Evolutionary conservation across 1,140 invertebrate species (phyloP), one percentile per base, ranked within the genome.

Genomic region (Rhopalosiphum maidis): DNA sequence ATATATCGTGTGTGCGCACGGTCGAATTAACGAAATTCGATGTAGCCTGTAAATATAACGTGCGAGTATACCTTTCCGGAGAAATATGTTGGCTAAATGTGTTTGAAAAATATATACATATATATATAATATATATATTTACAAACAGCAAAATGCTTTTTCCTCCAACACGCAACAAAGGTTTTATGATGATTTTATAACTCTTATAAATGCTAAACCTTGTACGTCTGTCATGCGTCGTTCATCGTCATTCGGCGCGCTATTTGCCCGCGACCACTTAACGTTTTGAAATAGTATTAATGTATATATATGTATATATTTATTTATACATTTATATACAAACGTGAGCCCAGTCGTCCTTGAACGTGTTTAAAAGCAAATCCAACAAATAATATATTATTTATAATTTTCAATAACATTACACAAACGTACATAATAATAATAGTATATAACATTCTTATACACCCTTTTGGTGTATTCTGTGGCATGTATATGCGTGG

Each of bases 221-320:
- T 90, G 89, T 90, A 90, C 89, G 89, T 90, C 54, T 90, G 89
- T 90, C 89, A 90, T 55, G 55, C 55, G 48, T 89, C 87, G 48
- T 89, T 55, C 87, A 55, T 55, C 51, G 88, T 55, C 87, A 35
- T 88, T 54, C 87, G n/a, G 88, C 54, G 11, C 2, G 48, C 48
- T 54, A 89, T 89, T 55, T 54, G 48, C 89, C 25, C 54, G 25
- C 23, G 6, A 41, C 55, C 54, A 68, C 37, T 55, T 60, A 51
- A 88, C 46, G 87, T 88, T 88, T 23, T 48, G 43, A 88, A n/a
- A n/a, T 48, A n/a, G 3, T 35, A 30, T 86, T 2, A n/a, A 87
- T 30, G 11, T 46, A 30, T 18, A 30, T 46, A 35, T 83, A 41
- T 83, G 22, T 35, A 35, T 85, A 25, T 23, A 43, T 83, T 25